Base-by-base conservation (phyloP, 2,113 vertebrate species). In the Stegastes partitus region DNA sequence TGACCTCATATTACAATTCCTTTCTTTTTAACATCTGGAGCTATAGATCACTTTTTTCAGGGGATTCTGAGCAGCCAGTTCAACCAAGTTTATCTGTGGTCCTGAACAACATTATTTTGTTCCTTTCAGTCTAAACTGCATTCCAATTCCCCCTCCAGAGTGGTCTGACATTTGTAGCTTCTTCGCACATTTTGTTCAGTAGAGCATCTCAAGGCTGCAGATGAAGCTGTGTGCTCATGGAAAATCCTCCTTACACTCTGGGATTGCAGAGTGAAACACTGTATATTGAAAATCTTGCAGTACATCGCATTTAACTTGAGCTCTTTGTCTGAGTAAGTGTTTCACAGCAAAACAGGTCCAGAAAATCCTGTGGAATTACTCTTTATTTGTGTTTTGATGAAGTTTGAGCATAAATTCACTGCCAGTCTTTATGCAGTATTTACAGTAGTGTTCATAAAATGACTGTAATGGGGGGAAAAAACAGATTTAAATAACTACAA, bases 11-110 rank as follows among this genome's bases (percentile, higher is more conserved):
- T 70, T 47, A 58, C 14, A 8, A 34, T 59, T n/a, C 18, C 8
- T 34, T 14, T 57, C 55, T 18, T 73, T n/a, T 47, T 7, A 68
- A 66, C 22, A 7, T 22, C 44, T 11, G 23, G 11, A 56, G 54
- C 11, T 26, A 39, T 68, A 65, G 21, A 64, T 75, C 65, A 47
- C 25, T 54, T 59, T 37, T 31, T 39, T 80, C 58, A 50, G 42
- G 21, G 8, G 37, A 22, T 63, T 21, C 23, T 34, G 22, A 53
- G 45, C 42, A 50, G 47, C 47, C 19, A 50, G 18, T 19, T 4
- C 47, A 44, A 37, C 28, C 21, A 34, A 28, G 31, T 71, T 79
- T 70, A 44, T 86, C 44, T 79, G 51, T 49, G 28, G 51, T 56
- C 55, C 44, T 68, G 51, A 75, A 49, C 68, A 77, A 47, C 34